phyloP scores from a whole-genome alignment of 1,140 invertebrate genomes.

The Babylonia areolata region DNA sequence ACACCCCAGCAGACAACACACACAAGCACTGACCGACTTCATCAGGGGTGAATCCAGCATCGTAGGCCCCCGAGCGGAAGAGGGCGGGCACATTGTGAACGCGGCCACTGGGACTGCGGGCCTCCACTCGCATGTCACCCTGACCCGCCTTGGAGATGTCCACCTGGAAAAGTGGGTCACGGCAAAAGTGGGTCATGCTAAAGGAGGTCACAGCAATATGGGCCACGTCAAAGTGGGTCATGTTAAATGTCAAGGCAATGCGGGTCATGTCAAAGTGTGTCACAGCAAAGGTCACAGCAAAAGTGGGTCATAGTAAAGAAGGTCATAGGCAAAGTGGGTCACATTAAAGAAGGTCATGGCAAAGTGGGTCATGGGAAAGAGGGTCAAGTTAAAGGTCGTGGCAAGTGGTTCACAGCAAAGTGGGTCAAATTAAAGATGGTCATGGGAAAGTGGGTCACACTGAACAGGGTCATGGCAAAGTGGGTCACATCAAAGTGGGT shows the following conservation, averaged over 20 bases:
- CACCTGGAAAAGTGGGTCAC: slow-evolving; percentile 79
- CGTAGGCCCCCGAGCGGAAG: slow-evolving; percentile 86
- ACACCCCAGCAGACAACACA: no score
- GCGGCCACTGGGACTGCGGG: slow-evolving; percentile 90
- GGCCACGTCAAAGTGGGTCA: background rate
- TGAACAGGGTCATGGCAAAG: no score
- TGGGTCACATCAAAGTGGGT: no score
- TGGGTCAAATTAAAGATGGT: no score
- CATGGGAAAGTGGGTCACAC: no score
- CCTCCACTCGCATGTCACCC: slow-evolving; percentile 90
- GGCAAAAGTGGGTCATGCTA: no score
- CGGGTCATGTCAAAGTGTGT: background rate
- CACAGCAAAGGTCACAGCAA: background rate
- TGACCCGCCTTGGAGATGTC: slow-evolving; percentile 81
- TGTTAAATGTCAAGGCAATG: background rate
- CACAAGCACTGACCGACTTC: slow-evolving; percentile 88
- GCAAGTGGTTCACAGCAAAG: no score
- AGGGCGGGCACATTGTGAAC: slow-evolving; percentile 84
- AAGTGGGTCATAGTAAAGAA: background rate
- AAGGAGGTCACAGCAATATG: background rate
- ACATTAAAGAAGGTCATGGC: no score
- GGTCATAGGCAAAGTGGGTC: background rate
- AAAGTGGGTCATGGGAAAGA: background rate
- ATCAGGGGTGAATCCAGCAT: slow-evolving; percentile 96
- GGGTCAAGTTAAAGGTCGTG: background rate